Conservation (phyloP, 2,888 invertebrate genomes). For the Drosophila meridiana region DNA sequence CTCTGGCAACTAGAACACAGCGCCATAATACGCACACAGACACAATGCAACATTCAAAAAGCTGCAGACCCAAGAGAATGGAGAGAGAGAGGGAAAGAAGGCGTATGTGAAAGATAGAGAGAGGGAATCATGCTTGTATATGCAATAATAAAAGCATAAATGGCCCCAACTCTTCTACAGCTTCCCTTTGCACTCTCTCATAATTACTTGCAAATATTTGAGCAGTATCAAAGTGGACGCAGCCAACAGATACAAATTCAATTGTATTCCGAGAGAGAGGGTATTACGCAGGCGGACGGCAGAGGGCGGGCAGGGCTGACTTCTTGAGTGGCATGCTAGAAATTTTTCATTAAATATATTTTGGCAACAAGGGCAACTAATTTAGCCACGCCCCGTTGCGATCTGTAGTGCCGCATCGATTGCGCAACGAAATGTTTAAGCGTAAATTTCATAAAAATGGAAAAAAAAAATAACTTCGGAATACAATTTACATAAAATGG, state of each 20-base stretch:
- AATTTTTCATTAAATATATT: conserved; percentile 41
- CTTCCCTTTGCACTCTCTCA: conserved; percentile 1
- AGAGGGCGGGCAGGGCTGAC: background rate
- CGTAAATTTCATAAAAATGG: conserved; percentile 61
- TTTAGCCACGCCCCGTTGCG: conserved; percentile 68
- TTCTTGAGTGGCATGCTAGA: conserved; percentile 22
- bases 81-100: background rate
- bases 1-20: conserved; percentile 58
- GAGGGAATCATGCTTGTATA: conserved; percentile 41
- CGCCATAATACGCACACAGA: conserved; percentile 36
- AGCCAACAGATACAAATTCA: conserved; percentile 18
- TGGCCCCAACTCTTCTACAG: background rate
- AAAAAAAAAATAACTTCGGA: conserved; percentile 10
- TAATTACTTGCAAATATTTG: conserved; percentile 75
- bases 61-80: conserved; percentile 11
- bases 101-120: background rate
- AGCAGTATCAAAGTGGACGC: conserved; percentile 31
- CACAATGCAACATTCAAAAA: conserved; percentile 33
- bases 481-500: conserved; percentile 44
- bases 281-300: background rate
- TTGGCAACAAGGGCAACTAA: conserved; percentile 56
- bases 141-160: conserved; percentile 36
- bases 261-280: conserved; percentile 9
- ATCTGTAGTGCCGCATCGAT: conserved; percentile 71
- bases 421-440: conserved; percentile 74